A percentile compares a stretch with the other conserved stretches of the same genome.
Conservation (phyloP, 1,140 invertebrate genomes). For the Trichonephila clavipes region DNA sequence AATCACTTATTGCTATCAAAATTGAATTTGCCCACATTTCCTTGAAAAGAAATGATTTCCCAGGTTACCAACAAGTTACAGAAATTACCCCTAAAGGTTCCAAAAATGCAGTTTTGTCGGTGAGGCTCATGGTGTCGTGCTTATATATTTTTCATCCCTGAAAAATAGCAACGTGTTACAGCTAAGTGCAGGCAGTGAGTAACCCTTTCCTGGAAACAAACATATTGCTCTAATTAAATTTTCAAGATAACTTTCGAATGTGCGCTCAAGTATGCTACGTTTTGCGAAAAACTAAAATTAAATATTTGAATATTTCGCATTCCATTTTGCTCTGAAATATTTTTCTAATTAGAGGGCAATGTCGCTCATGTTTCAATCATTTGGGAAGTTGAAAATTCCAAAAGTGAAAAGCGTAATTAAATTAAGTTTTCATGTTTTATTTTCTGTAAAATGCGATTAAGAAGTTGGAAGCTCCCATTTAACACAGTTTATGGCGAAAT, state of each 20-base stretch:
- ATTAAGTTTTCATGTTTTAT: constrained; percentile 27
- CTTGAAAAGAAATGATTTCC: background rate
- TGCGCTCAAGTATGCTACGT: background rate
- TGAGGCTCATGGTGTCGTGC: background rate
- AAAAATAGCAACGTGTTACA: background rate
- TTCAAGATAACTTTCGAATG: constrained; percentile 40
- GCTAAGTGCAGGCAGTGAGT: background rate
- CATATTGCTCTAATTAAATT: constrained; percentile 46
- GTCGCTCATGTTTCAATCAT: constrained; percentile 43
- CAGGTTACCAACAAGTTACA: constrained; percentile 9
- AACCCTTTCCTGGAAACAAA: background rate
- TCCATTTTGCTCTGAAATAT: constrained; percentile 35
- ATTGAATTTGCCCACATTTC: background rate
- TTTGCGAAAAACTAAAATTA: constrained; percentile 43
- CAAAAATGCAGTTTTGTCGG: background rate
- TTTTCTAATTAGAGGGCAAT: constrained; percentile 46
- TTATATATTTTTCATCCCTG: background rate
- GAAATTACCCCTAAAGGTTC: background rate
- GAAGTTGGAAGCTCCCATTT: background rate
- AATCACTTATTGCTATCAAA: constrained; percentile 23
- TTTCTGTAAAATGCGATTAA: background rate
- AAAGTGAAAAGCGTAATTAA: constrained; percentile 38
- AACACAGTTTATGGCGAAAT: background rate
- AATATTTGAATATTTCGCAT: constrained; percentile 51
- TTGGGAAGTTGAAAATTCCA: background rate